Percentiles rank a stretch among this genome's conserved stretches.
These are phyloP conservation scores for Melieria crassipennis DNA, from an alignment of 2,888 invertebrate species.

Conservation along the genomic window DNA sequence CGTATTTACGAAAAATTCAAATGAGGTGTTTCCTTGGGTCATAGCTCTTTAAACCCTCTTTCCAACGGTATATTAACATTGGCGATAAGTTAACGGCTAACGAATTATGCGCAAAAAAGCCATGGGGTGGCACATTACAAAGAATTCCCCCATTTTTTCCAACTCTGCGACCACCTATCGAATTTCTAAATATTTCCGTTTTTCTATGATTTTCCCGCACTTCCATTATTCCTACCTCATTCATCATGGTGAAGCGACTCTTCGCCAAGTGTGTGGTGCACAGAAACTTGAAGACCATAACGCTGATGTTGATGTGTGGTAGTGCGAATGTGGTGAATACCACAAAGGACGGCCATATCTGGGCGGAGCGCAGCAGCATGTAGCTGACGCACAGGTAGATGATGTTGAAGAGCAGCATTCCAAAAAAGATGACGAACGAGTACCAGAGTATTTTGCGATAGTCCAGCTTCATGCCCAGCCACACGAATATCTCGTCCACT, in stretches of 20 bases:
- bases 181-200: background rate
- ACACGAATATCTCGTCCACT: conserved; percentile 58
- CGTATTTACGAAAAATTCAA: no score
- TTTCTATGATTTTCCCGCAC: background rate
- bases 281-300: conserved; percentile 62
- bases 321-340: conserved; percentile 60
- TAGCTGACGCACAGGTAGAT: conserved; percentile 60
- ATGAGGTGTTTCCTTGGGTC: no score
- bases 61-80: no score
- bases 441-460: conserved; percentile 56
- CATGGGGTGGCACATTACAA: no score
- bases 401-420: conserved; percentile 58
- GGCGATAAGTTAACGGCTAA: no score
- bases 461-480: conserved; percentile 58
- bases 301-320: conserved; percentile 61
- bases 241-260: conserved; percentile 59
- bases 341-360: conserved; percentile 59
- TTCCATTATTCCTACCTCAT: conserved; percentile 52
- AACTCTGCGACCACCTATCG: background rate
- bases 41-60: no score
- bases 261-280: conserved; percentile 56
- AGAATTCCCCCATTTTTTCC: no score
- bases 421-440: conserved; percentile 55
- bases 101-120: no score
- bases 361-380: conserved; percentile 54